Percentiles rank a stretch among this genome's conserved stretches.
These are phyloP conservation scores for Lamellibrachia luymesi DNA, from an alignment of 1,140 invertebrate genomes.

Conservation along the genomic window DNA sequence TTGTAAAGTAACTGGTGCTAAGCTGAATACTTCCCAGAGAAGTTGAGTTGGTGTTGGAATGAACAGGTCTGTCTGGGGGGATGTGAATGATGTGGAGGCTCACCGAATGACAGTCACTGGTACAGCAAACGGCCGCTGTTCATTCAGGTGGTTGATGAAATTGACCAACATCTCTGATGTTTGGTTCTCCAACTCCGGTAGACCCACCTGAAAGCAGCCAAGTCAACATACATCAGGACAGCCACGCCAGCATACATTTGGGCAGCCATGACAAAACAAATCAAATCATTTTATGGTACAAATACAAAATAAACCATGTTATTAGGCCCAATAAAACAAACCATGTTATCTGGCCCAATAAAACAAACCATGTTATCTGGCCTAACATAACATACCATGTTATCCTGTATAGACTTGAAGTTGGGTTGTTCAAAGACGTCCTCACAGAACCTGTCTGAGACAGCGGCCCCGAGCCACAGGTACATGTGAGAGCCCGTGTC, in stretches of 20 bases:
- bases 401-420: slow-evolving; percentile 66
- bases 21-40: neutral
- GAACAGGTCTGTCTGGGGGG: neutral
- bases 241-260: neutral
- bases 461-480: slow-evolving; percentile 81
- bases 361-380: slow-evolving; percentile 19
- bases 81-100: slow-evolving; percentile 30
- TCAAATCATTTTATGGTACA: neutral
- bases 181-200: slow-evolving; percentile 76
- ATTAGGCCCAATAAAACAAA: too few relatives aligned
- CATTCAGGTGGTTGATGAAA: slow-evolving; percentile 82
- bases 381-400: slow-evolving; percentile 61
- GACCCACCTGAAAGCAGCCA: slow-evolving; percentile 63
- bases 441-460: slow-evolving; percentile 73
- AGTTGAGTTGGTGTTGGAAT: too few relatives aligned
- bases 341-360: too few relatives aligned
- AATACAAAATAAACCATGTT: neutral
- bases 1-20: neutral
- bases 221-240: neutral
- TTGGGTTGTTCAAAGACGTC: slow-evolving; percentile 69
- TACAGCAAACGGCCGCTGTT: slow-evolving; percentile 76
- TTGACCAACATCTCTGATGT: slow-evolving; percentile 74
- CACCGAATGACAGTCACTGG: slow-evolving; percentile 82
- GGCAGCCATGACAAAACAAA: too few relatives aligned
- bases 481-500: slow-evolving; percentile 83